Conservation (phyloP, 1,140 invertebrate genomes). For the Apolygus lucorum region DNA sequence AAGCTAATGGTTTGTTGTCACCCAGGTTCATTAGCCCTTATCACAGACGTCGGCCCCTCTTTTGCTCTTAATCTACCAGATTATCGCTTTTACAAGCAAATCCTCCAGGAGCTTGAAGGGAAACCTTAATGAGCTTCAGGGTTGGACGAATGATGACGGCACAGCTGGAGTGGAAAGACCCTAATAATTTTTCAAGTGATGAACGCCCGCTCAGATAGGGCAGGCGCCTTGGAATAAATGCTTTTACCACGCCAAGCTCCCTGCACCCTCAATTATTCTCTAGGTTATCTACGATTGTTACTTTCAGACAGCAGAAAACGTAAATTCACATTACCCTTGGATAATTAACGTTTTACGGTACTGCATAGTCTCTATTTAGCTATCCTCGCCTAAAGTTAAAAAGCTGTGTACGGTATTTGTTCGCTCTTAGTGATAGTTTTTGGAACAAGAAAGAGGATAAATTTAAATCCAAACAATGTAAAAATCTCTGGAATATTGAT, state of each 20-base stretch:
- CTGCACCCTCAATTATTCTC: too few relatives aligned
- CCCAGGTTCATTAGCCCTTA: neutral
- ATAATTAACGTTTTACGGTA: too few relatives aligned
- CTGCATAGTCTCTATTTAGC: too few relatives aligned
- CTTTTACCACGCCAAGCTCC: neutral
- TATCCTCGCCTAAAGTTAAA: too few relatives aligned
- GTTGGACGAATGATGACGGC: neutral
- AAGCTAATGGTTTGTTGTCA: neutral
- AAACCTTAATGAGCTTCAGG: neutral
- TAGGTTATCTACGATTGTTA: too few relatives aligned
- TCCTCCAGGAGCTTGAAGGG: neutral
- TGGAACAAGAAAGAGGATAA: too few relatives aligned
- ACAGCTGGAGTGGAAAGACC: neutral
- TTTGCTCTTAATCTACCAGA: neutral
- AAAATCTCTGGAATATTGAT: too few relatives aligned
- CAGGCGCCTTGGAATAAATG: neutral
- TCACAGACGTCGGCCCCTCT: neutral
- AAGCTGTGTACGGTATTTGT: too few relatives aligned
- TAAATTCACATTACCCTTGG: too few relatives aligned
- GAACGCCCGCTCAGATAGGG: neutral
- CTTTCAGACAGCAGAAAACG: too few relatives aligned
- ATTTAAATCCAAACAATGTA: too few relatives aligned
- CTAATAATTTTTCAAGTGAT: neutral
- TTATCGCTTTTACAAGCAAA: neutral
- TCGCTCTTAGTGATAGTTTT: too few relatives aligned